Conservation (phyloP, 1,140 invertebrate genomes). For the Plectrocnemia conspersa region DNA sequence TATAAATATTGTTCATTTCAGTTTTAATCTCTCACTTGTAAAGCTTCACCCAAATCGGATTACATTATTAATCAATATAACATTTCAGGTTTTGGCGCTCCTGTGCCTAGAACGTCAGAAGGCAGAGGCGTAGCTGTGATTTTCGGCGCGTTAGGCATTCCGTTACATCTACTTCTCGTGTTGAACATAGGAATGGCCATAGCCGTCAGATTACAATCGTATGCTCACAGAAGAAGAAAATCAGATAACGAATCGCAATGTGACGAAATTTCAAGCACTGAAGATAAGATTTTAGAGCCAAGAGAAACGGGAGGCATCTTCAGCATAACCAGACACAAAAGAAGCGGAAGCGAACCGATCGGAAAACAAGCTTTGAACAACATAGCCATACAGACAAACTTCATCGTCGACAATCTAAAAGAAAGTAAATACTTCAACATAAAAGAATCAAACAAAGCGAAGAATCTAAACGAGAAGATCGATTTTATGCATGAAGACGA, state of each 20-base stretch:
- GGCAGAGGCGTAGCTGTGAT: constrained; percentile 56
- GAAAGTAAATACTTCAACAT: constrained; percentile 31
- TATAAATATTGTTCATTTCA: no score
- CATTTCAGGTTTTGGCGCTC: constrained; percentile 57
- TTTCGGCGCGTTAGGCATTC: constrained; percentile 57
- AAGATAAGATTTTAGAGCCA: constrained; percentile 29
- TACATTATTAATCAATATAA: no score
- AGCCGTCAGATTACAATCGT: constrained; percentile 51
- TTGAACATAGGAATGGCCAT: constrained; percentile 58
- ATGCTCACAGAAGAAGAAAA: constrained; percentile 38
- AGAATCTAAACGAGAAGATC: constrained; percentile 30
- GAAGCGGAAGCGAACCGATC: constrained; percentile 32
- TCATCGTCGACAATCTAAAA: constrained; percentile 20
- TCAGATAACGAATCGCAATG: constrained; percentile 35
- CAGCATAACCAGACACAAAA: constrained; percentile 21
- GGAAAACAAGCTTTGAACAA: constrained; percentile 32
- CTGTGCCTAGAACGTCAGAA: constrained; percentile 55
- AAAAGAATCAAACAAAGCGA: constrained; percentile 15
- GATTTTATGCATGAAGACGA: constrained; percentile 34
- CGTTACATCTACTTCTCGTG: constrained; percentile 58
- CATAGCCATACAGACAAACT: constrained; percentile 25
- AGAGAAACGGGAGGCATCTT: constrained; percentile 24
- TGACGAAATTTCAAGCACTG: constrained; percentile 21
- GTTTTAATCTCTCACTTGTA: no score
- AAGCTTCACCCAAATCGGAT: no score